These are phyloP conservation scores for Caradrina kadenii DNA, from an alignment of 2,888 invertebrate species.

Conservation along the genomic window DNA sequence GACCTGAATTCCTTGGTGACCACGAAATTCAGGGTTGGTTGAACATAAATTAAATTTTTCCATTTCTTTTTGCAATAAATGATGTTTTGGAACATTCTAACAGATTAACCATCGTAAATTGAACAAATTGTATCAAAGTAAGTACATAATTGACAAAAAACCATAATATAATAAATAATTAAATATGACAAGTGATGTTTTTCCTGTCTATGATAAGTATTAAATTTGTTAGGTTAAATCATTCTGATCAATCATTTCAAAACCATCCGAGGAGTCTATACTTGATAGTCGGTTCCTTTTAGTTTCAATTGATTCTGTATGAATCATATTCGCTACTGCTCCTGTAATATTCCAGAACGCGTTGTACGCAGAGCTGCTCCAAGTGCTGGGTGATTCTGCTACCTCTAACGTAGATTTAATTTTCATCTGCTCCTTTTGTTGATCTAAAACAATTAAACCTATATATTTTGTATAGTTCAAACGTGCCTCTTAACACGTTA, in stretches of 20 bases:
- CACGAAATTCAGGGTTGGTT: too few relatives aligned
- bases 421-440: constrained; percentile 74
- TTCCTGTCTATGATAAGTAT: constrained; percentile 15
- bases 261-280: constrained; percentile 86
- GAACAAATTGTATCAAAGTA: constrained; percentile 8
- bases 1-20: too few relatives aligned
- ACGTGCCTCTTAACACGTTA: too few relatives aligned
- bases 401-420: constrained; percentile 78
- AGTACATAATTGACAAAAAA: constrained; percentile 25
- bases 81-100: not conserved
- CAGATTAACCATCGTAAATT: constrained; percentile 20
- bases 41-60: too few relatives aligned
- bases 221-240: constrained; percentile 75
- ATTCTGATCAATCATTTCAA: constrained; percentile 87
- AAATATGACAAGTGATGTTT: constrained; percentile 43
- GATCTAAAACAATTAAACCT: constrained; percentile 72
- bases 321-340: constrained; percentile 81
- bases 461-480: too few relatives aligned
- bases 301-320: constrained; percentile 71
- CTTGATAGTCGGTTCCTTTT: constrained; percentile 81
- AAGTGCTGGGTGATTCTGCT: constrained; percentile 74
- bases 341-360: constrained; percentile 81
- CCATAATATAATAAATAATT: constrained; percentile 51
- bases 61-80: not conserved
- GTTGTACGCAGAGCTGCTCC: constrained; percentile 83